Percentiles rank a stretch among this genome's conserved stretches.
Evolutionary conservation across 2,113 vertebrate species (phyloP).

Genomic region (Cyanoramphus novaezelandiae): DNA sequence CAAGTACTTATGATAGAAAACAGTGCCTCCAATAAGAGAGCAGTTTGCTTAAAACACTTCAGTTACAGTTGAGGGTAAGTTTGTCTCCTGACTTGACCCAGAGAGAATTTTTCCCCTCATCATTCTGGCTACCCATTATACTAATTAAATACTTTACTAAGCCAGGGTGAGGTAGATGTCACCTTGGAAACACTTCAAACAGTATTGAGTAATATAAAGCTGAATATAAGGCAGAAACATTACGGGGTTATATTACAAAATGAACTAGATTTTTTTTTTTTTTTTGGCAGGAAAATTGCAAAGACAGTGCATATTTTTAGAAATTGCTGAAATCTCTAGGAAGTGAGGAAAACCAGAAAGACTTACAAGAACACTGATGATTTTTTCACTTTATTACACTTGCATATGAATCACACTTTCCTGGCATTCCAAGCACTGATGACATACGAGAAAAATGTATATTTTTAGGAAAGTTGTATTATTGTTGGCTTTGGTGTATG

Average conservation of each 20-base stretch:
- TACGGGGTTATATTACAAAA: conserved; percentile 6
- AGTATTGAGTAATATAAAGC: conserved; percentile 4
- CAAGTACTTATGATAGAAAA: not conserved
- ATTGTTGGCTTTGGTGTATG: conserved; percentile 10
- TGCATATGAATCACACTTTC: conserved; percentile 38
- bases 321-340: conserved; percentile 44
- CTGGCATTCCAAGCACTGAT: conserved; percentile 23
- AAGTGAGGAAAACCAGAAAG: conserved; percentile 1
- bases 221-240: conserved; percentile 16
- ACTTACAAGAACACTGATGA: not conserved
- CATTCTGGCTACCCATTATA: conserved; percentile 49
- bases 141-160: conserved; percentile 67
- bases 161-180: conserved; percentile 41
- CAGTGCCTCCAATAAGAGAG: not conserved
- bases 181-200: conserved; percentile 61
- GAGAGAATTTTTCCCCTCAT: conserved; percentile 10
- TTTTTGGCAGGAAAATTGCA: conserved; percentile 49
- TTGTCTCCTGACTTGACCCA: not conserved
- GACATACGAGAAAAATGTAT: conserved; percentile 5
- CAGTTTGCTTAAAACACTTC: conserved; percentile 7
- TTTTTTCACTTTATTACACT: conserved; percentile 55
- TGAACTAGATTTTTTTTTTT: conserved; percentile 16
- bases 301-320: conserved; percentile 14
- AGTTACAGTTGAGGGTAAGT: conserved; percentile 3
- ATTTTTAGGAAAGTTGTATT: conserved; percentile 60